Percentiles rank a stretch among this genome's conserved stretches.
phyloP scores from a whole-genome alignment of 2,797 vertebrate species.

The Moxostoma hubbsi region DNA sequence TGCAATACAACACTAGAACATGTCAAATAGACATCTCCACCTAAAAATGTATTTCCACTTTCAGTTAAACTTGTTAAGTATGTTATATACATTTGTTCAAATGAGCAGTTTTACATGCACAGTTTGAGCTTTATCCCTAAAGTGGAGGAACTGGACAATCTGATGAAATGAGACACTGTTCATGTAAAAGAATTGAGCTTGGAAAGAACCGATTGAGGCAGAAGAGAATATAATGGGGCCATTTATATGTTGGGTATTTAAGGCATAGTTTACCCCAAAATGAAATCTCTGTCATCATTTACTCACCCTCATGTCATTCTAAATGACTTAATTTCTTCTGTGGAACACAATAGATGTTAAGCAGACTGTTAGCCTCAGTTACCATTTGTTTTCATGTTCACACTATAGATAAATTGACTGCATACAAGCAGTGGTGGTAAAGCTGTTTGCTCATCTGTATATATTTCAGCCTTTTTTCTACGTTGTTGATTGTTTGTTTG shows the following conservation, averaged over 20 bases:
- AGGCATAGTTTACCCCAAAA: no score
- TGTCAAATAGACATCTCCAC: constrained; percentile 68
- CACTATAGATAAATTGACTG: no score
- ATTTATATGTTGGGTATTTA: not conserved
- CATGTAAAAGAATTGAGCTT: constrained; percentile 32
- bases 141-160: constrained; percentile 80
- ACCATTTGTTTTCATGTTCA: no score
- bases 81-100: constrained; percentile 65
- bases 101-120: constrained; percentile 72
- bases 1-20: constrained; percentile 79
- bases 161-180: constrained; percentile 55
- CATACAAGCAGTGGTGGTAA: not conserved
- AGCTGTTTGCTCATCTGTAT: constrained; percentile 48
- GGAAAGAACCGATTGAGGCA: no score
- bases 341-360: no score
- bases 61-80: constrained; percentile 74
- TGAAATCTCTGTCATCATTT: no score
- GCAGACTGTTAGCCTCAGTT: no score
- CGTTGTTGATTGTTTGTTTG: constrained; percentile 44
- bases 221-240: not conserved
- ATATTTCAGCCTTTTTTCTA: constrained; percentile 46
- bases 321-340: no score
- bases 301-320: no score
- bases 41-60: constrained; percentile 72
- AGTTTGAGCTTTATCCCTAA: constrained; percentile 79